phyloP scores from a whole-genome alignment of 2,888 invertebrate genomes.

The Sycophila texana region DNA sequence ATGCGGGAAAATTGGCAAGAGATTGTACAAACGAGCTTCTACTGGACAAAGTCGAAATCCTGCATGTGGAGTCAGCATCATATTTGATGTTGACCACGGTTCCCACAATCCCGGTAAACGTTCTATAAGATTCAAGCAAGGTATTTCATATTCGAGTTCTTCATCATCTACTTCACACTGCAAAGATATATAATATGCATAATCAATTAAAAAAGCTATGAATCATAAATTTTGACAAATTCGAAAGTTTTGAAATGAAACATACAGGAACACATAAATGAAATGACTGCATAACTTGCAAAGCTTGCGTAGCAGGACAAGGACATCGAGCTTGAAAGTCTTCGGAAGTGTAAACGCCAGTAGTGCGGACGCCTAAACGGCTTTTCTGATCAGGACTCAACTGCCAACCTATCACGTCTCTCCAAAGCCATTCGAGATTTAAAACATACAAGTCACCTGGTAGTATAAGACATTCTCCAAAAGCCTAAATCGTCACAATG shows the following conservation, averaged over 20 bases:
- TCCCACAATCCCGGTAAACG: conserved; percentile 83
- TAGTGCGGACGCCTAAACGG: conserved; percentile 77
- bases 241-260: conserved; percentile 16
- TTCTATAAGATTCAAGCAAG: conserved; percentile 83
- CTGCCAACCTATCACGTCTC: conserved; percentile 82
- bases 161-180: conserved; percentile 82
- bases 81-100: conserved; percentile 77
- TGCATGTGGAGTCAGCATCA: conserved; percentile 78
- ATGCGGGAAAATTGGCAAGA: conserved; percentile 83
- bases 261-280: conserved; percentile 81
- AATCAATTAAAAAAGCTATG: not conserved
- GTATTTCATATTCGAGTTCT: conserved; percentile 86
- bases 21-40: conserved; percentile 79
- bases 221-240: not conserved
- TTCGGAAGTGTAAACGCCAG: conserved; percentile 84
- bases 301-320: conserved; percentile 82
- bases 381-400: conserved; percentile 78
- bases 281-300: conserved; percentile 83
- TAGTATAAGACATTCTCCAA: conserved; percentile 78
- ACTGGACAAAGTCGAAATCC: conserved; percentile 81
- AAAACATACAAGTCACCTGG: conserved; percentile 81
- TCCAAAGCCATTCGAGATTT: conserved; percentile 83
- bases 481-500: conserved; percentile 73
- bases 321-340: conserved; percentile 86
- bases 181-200: not conserved